Percentiles rank a stretch among this genome's conserved stretches.
Evolutionary conservation across 2,797 vertebrate genomes (phyloP).

Genomic region (Fistularia tabacaria): DNA sequence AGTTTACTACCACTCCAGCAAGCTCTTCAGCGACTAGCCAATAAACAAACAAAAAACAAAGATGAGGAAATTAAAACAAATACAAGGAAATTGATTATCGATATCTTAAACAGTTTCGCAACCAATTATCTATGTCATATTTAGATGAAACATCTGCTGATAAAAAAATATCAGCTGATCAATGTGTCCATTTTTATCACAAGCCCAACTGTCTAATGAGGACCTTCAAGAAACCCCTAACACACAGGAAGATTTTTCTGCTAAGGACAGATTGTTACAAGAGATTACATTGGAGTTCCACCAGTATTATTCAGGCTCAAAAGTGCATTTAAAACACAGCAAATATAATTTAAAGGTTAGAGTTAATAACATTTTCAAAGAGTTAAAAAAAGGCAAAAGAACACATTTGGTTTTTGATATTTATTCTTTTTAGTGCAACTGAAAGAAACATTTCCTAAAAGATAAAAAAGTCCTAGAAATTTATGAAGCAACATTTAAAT

Average conservation of each 20-base stretch:
- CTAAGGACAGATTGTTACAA: slow-evolving; percentile 17
- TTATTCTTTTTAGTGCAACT: no score
- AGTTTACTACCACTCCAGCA: no score
- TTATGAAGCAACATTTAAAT: no score
- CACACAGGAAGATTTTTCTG: slow-evolving; percentile 27
- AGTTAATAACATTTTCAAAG: no score
- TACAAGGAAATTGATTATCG: slow-evolving; percentile 28
- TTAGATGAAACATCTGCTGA: slow-evolving; percentile 56
- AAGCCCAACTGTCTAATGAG: slow-evolving; percentile 51
- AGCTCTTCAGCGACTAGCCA: no score
- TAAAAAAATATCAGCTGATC: slow-evolving; percentile 59
- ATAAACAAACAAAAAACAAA: no score
- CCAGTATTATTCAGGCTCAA: background rate
- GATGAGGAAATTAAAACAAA: slow-evolving; percentile 27
- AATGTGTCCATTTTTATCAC: slow-evolving; percentile 46
- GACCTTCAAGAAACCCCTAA: slow-evolving; percentile 39
- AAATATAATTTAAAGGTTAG: no score
- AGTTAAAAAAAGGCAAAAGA: no score
- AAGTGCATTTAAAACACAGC: no score
- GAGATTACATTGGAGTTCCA: slow-evolving; percentile 8
- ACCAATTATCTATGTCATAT: slow-evolving; percentile 52
- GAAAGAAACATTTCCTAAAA: no score
- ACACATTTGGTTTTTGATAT: no score
- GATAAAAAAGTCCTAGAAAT: no score
- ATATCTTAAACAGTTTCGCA: slow-evolving; percentile 42